Percentiles rank a stretch among this genome's conserved stretches.
Conservation (phyloP, 2,888 invertebrate species). For the Chrysodeixis includens region DNA sequence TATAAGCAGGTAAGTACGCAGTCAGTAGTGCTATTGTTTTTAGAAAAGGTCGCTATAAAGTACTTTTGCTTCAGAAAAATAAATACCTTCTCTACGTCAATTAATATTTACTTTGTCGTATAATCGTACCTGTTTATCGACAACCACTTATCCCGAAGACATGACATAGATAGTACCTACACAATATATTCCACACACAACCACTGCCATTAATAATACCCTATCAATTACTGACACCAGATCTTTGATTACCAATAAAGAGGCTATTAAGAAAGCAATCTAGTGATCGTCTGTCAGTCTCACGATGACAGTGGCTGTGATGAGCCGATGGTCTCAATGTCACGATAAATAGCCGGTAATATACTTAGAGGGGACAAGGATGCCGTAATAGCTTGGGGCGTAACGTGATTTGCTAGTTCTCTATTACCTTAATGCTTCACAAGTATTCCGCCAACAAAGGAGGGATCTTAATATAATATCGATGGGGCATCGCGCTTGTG, state of each 20-base stretch:
- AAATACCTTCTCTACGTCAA: background rate
- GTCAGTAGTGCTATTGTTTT: background rate
- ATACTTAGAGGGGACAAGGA: conserved; percentile 78
- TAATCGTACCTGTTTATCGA: background rate
- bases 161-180: conserved; percentile 5
- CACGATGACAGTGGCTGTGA: conserved; percentile 66
- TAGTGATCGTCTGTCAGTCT: conserved; percentile 63
- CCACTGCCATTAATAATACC: conserved; percentile 30
- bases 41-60: background rate
- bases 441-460: conserved; percentile 83
- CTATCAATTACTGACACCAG: conserved; percentile 42
- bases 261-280: conserved; percentile 65
- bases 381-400: conserved; percentile 77
- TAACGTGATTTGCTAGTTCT: conserved; percentile 84
- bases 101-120: background rate
- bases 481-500: conserved; percentile 64
- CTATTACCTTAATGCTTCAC: conserved; percentile 82
- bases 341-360: conserved; percentile 85
- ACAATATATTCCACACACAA: conserved; percentile 10
- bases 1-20: conserved; percentile 26
- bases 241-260: conserved; percentile 62
- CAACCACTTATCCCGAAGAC: background rate
- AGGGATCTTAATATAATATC: conserved; percentile 81
- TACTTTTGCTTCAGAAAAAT: too few relatives aligned
- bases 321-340: conserved; percentile 76